A percentile compares a stretch with the other conserved stretches of the same genome.
Conservation (phyloP, 2,888 invertebrate genomes). For the Cerastoderma edule region DNA sequence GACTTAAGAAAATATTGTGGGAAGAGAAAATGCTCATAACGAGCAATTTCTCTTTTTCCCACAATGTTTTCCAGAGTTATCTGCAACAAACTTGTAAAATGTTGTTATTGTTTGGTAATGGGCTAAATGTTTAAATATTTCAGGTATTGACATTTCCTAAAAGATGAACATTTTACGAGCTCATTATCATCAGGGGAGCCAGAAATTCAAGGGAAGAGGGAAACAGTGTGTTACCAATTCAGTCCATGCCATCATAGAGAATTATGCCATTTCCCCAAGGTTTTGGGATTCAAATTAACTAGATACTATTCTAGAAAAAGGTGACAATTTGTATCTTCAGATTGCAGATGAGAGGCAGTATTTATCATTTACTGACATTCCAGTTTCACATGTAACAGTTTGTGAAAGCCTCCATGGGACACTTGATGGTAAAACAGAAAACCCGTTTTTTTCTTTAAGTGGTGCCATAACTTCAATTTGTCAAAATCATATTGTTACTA, state of each 20-base stretch:
- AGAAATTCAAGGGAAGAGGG: slow-evolving; percentile 2
- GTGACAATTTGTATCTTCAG: neutral
- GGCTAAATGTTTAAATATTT: too few relatives aligned
- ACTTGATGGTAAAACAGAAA: neutral
- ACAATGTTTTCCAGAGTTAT: too few relatives aligned
- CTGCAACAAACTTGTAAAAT: too few relatives aligned
- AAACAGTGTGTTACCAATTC: slow-evolving; percentile 16
- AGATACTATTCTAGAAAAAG: neutral
- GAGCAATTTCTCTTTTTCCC: too few relatives aligned
- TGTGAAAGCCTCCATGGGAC: neutral
- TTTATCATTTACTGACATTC: slow-evolving; percentile 5
- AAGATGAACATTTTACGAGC: slow-evolving; percentile 7
- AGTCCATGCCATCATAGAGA: neutral
- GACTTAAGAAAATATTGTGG: too few relatives aligned
- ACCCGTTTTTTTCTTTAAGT: neutral
- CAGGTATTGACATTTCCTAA: too few relatives aligned
- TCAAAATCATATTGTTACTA: neutral
- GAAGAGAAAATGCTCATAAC: too few relatives aligned
- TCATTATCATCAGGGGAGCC: slow-evolving; percentile 6
- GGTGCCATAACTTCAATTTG: neutral
- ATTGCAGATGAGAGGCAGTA: neutral
- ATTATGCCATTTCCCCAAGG: neutral
- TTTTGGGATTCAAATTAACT: neutral
- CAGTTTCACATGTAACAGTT: neutral
- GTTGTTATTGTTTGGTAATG: too few relatives aligned